A percentile compares a stretch with the other conserved stretches of the same genome.
These are phyloP conservation scores for Pandion haliaetus DNA, from an alignment of 2,113 vertebrate genomes.

Conservation along the genomic window DNA sequence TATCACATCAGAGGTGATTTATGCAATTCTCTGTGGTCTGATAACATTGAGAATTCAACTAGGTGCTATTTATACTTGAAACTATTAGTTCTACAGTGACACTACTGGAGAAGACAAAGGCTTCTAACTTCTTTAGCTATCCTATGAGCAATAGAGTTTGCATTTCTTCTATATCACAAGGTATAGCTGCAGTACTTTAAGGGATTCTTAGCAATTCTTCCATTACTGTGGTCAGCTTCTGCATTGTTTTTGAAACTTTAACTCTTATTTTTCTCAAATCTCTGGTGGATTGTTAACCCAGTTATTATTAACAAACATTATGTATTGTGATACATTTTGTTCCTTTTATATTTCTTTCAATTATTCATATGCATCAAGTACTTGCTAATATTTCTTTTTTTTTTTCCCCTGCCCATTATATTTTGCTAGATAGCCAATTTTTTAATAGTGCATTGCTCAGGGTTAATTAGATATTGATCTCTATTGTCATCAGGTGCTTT, in stretches of 20 bases:
- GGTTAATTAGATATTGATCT: conserved; percentile 58
- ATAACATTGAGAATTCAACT: not conserved
- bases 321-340: not conserved
- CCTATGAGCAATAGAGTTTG: not conserved
- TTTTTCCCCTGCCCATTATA: not conserved
- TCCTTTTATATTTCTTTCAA: not conserved
- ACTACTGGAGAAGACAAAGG: not conserved
- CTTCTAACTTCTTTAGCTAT: not conserved
- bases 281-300: not conserved
- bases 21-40: not conserved
- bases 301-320: not conserved
- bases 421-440: conserved; percentile 3
- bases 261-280: not conserved
- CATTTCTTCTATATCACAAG: not conserved
- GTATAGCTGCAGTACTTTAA: not conserved
- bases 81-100: not conserved
- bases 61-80: not conserved
- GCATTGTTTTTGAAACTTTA: not conserved
- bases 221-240: not conserved
- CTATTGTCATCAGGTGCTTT: not conserved
- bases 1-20: not conserved
- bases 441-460: not conserved
- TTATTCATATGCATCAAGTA: not conserved
- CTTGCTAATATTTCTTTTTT: not conserved
- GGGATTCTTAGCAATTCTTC: not conserved